Conservation (phyloP, 2,888 invertebrate species). For the Coelopa pilipes region DNA sequence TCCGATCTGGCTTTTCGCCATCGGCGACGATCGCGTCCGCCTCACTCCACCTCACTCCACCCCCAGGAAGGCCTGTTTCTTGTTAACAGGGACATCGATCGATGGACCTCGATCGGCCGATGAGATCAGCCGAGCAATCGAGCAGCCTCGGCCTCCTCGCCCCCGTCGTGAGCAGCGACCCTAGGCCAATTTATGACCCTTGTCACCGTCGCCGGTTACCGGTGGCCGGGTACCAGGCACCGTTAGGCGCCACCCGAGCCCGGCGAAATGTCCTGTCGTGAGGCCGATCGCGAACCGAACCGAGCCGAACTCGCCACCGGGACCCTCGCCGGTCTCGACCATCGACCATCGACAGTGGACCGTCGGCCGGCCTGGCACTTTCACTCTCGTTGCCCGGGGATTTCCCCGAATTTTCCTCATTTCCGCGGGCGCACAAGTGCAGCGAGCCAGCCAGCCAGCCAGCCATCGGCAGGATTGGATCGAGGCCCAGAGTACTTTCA, state of each 20-base stretch:
- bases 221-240: constrained; percentile 7
- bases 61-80: too few species aligned
- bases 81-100: too few species aligned
- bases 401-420: constrained; percentile 11
- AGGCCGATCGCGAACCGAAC: neutral
- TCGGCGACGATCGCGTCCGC: too few species aligned
- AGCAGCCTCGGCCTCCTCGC: too few species aligned
- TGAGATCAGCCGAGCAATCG: too few species aligned
- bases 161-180: too few species aligned
- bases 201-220: neutral
- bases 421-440: neutral
- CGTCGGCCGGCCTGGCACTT: neutral
- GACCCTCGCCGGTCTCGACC: too few species aligned
- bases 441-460: neutral
- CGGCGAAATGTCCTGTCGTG: constrained; percentile 1
- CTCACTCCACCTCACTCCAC: too few species aligned
- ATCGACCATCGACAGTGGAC: neutral
- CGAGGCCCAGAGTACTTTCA: neutral
- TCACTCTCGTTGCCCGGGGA: constrained; percentile 7
- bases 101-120: too few species aligned
- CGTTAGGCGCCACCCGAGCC: constrained; percentile 17
- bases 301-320: too few species aligned
- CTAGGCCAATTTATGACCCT: constrained; percentile 11
- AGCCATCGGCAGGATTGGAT: neutral
- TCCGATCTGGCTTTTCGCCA: too few species aligned